Evolutionary conservation across 2,888 invertebrate genomes (phyloP).

Genomic region (Dinocampus coccinellae): DNA sequence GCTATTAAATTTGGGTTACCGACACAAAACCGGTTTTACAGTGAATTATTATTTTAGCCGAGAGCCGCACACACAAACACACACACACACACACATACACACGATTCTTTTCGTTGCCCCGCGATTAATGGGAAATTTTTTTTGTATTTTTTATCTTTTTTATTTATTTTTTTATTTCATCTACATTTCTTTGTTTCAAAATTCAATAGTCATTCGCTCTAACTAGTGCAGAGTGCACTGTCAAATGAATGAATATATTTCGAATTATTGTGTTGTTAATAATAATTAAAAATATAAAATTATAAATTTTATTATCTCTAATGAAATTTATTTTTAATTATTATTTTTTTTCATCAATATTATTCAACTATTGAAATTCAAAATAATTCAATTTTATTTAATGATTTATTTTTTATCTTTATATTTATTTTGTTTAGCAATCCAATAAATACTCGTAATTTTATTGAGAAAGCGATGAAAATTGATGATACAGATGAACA

Average conservation of each 20-base stretch:
- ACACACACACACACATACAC: neutral
- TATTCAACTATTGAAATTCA: neutral
- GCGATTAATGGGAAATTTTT: conserved; percentile 29
- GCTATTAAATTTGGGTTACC: conserved; percentile 38
- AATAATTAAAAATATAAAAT: neutral
- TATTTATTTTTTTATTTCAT: no score
- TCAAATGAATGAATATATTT: neutral
- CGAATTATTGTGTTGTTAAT: neutral
- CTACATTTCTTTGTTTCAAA: conserved; percentile 28
- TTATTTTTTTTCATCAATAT: neutral
- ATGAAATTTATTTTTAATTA: neutral
- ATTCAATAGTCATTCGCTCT: conserved; percentile 13
- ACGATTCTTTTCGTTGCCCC: conserved; percentile 7
- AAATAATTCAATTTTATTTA: neutral
- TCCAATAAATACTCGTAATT: neutral
- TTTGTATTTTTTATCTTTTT: conserved; percentile 10
- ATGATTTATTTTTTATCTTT: neutral
- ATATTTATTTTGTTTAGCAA: neutral
- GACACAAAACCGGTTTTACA: conserved; percentile 33
- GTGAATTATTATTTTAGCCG: conserved; percentile 37
- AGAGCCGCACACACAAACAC: conserved; percentile 14
- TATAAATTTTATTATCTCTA: no score
- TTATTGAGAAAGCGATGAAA: conserved; percentile 8
- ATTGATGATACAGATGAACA: neutral
- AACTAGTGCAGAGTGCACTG: neutral